Conservation (phyloP, 2,888 invertebrate species). For the Drosophila antonietae region DNA sequence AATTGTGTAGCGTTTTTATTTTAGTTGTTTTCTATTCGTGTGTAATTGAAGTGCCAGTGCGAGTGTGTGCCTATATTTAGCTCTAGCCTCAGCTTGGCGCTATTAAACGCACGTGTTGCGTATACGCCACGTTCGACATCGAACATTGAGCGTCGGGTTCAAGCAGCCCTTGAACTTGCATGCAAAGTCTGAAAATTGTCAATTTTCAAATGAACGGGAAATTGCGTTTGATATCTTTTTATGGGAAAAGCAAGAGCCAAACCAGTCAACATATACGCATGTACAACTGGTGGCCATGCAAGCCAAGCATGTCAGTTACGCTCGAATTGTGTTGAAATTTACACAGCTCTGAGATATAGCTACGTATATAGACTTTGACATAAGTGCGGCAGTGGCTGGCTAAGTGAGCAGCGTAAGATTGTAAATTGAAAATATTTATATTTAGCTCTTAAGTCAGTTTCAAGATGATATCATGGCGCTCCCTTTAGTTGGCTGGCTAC, state of each 20-base stretch:
- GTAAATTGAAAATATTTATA: constrained; percentile 1
- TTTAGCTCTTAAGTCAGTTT: constrained; percentile 6
- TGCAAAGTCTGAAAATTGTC: constrained; percentile 40
- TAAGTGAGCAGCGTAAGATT: constrained; percentile 1
- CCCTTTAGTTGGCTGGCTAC: constrained; percentile 8
- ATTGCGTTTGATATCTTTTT: constrained; percentile 19
- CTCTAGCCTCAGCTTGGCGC: constrained; percentile 25
- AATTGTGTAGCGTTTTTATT: constrained; percentile 1
- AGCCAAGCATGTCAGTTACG: constrained; percentile 67
- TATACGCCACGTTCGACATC: constrained; percentile 51
- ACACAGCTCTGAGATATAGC: neutral
- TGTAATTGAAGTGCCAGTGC: constrained; percentile 15
- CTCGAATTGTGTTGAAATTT: constrained; percentile 57
- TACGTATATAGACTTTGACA: constrained; percentile 3
- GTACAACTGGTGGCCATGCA: constrained; percentile 31
- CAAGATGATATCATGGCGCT: constrained; percentile 33
- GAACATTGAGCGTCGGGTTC: neutral
- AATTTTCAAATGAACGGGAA: constrained; percentile 43
- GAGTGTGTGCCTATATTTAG: constrained; percentile 40
- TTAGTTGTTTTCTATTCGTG: neutral
- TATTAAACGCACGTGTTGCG: constrained; percentile 49
- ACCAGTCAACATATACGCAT: constrained; percentile 9
- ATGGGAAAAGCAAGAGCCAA: constrained; percentile 33
- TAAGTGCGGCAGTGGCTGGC: constrained; percentile 7
- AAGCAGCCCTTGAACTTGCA: constrained; percentile 62